Base-by-base conservation (phyloP, 1,140 invertebrate genomes). In the Hesperophylax magnus region DNA sequence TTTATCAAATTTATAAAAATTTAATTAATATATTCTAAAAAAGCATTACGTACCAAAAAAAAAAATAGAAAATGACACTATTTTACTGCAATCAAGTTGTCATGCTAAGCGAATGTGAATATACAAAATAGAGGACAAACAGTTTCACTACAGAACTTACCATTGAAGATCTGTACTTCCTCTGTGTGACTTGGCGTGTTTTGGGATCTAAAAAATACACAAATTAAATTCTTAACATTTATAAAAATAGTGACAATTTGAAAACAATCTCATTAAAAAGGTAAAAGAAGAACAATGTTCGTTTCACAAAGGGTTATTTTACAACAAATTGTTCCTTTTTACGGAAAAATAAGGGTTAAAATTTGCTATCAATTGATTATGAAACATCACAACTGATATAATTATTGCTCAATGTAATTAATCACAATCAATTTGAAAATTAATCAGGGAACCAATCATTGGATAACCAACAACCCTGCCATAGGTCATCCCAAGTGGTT, bases 131-230 rank as follows among this genome's bases (percentile, higher is more conserved):
- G 8, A 58, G 1, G 6, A 18, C 56, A 47, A 47, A 47, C 0
- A 20, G 58, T 18, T 27, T 67, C 17, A 31, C 2, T n/a, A 67
- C 27, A 75, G 81, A 77, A 93, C 96, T 96, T 92, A 98, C 98
- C 98, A 99, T 98, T 86, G 96, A 95, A 67, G 98, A 99, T 91
- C 98, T 98, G 91, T 98, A 99, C 92, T 97, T 97, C 88, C 98
- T 93, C 89, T 98, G 97, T 86, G 97, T 95, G 84, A 99, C 94
- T 92, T 99, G 96, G 86, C 97, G 94, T 85, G 96, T 98, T 93
- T 99, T 98, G 83, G 98, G 97, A 96, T 99, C 98, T 99, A 92
- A 54, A 72, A 72, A 72, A 67, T 67, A 34, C 31, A 27, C 22
- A 14, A 67, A 67, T 9, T 20, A n/a, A n/a, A n/a, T 60, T 60